Evolutionary conservation across 2,113 vertebrate genomes (phyloP).

Genomic region (Archilochus colubris): DNA sequence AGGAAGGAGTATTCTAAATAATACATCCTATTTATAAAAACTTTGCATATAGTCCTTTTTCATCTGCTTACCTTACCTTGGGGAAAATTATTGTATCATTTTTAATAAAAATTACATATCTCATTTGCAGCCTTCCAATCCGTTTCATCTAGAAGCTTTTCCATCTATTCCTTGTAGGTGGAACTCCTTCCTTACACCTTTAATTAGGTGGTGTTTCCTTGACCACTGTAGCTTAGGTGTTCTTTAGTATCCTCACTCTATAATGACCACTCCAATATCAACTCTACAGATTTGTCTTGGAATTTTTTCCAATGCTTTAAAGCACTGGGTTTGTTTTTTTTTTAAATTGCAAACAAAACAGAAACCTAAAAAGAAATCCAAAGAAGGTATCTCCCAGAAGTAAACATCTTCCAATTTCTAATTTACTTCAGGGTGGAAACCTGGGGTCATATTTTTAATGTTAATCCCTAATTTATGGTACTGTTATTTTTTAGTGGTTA

Average conservation of each 20-base stretch:
- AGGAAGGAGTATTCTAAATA: conserved; percentile 22
- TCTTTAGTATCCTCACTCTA: conserved; percentile 55
- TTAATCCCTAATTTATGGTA: background rate
- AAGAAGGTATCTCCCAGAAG: background rate
- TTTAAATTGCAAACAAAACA: background rate
- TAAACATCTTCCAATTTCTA: background rate
- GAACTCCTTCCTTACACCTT: conserved; percentile 26
- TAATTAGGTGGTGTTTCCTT: conserved; percentile 66
- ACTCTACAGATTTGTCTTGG: conserved; percentile 25
- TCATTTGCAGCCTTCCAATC: conserved; percentile 34
- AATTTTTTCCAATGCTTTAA: conserved; percentile 10
- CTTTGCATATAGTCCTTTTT: conserved; percentile 26
- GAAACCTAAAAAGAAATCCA: background rate
- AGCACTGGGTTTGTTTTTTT: background rate
- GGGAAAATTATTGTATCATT: conserved; percentile 30
- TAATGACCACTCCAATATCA: conserved; percentile 37
- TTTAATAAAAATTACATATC: conserved; percentile 51
- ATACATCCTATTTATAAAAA: conserved; percentile 36
- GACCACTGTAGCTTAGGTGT: conserved; percentile 53
- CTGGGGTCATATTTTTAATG: background rate
- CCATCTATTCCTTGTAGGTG: conserved; percentile 36
- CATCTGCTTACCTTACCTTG: conserved; percentile 34
- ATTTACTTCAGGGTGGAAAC: background rate
- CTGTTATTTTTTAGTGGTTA: background rate
- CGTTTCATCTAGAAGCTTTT: conserved; percentile 41